phyloP scores from a whole-genome alignment of 2,888 invertebrate genomes.

The Lithophane ornitopus region DNA sequence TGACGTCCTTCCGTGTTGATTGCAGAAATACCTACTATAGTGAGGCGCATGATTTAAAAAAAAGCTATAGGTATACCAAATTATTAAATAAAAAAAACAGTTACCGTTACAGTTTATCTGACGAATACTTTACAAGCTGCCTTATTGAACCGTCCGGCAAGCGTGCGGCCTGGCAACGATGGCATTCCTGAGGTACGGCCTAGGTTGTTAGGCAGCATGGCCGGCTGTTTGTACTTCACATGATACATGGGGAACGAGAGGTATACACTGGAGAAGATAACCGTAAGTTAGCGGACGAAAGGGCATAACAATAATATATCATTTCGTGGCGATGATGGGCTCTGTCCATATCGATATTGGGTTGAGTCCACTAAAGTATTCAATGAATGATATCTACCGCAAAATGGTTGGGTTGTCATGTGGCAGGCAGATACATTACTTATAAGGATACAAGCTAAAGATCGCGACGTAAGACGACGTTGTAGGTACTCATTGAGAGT shows the following conservation, averaged over 20 bases:
- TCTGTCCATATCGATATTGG: not conserved
- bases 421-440: not conserved
- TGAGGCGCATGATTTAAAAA: not conserved
- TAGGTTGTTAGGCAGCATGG: constrained; percentile 87
- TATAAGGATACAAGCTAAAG: not conserved
- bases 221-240: constrained; percentile 91
- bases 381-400: not conserved
- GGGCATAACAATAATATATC: not conserved
- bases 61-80: not conserved
- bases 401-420: not conserved
- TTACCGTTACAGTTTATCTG: constrained; percentile 59
- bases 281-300: not conserved
- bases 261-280: constrained; percentile 83
- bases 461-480: not conserved
- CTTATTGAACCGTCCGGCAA: constrained; percentile 90
- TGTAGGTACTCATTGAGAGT: not conserved
- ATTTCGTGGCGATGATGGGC: not conserved
- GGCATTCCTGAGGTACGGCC: constrained; percentile 89
- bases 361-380: not conserved
- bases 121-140: constrained; percentile 89
- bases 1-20: not conserved
- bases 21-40: not conserved
- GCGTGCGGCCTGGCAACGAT: constrained; percentile 89
- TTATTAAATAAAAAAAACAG: not conserved
- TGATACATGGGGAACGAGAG: constrained; percentile 90